Evolutionary conservation across 2,888 invertebrate species (phyloP).

Genomic region (Leptopilina drosophilae): DNA sequence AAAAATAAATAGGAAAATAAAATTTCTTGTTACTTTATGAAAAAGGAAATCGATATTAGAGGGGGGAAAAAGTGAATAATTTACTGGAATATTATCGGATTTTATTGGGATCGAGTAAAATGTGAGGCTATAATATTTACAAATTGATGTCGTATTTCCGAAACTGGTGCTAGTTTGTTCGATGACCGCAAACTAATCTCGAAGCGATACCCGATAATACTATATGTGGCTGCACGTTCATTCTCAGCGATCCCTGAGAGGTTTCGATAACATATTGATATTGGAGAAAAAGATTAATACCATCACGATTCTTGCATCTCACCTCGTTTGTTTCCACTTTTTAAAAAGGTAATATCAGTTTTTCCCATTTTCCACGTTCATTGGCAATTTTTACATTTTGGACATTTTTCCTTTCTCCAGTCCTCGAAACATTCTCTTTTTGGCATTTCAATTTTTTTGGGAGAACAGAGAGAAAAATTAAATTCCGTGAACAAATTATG

Average conservation of each 20-base stretch:
- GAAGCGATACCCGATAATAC: slow-evolving; percentile 56
- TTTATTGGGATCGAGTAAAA: slow-evolving; percentile 16
- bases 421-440: too few relatives aligned
- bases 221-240: slow-evolving; percentile 50
- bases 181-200: slow-evolving; percentile 64
- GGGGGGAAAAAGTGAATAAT: neutral
- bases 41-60: neutral
- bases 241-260: slow-evolving; percentile 58
- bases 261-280: slow-evolving; percentile 63
- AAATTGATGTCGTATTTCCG: slow-evolving; percentile 36
- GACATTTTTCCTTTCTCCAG: too few relatives aligned
- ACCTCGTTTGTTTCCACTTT: slow-evolving; percentile 55
- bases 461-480: too few relatives aligned
- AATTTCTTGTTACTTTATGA: neutral
- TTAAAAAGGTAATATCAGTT: slow-evolving; percentile 9
- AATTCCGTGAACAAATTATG: too few relatives aligned
- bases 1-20: neutral
- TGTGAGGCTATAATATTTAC: slow-evolving; percentile 2
- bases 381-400: neutral
- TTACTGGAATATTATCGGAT: neutral
- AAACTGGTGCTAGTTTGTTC: slow-evolving; percentile 51
- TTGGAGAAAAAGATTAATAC: slow-evolving; percentile 66
- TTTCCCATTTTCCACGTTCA: slow-evolving; percentile 8
- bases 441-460: too few relatives aligned
- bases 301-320: slow-evolving; percentile 48